phyloP scores from a whole-genome alignment of 2,888 invertebrate species.

The Drosophila mettleri region DNA sequence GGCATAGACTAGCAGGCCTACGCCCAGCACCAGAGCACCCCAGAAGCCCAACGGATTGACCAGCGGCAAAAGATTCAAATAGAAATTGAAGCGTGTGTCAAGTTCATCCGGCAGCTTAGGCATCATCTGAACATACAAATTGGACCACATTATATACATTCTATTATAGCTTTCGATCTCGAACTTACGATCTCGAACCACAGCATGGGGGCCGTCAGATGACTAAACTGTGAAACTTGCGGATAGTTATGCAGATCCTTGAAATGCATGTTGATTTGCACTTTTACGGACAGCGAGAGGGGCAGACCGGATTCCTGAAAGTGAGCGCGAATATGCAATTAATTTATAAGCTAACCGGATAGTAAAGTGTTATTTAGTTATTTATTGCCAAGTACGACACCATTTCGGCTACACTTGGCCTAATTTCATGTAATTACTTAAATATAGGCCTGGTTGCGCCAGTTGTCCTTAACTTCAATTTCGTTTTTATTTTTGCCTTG shows the following conservation, averaged over 20 bases:
- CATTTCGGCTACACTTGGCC: constrained; percentile 63
- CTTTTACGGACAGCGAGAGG: constrained; percentile 90
- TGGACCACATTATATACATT: background rate
- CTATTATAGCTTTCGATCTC: constrained; percentile 20
- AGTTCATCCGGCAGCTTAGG: constrained; percentile 88
- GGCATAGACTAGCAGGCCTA: constrained; percentile 78
- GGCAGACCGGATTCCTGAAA: constrained; percentile 90
- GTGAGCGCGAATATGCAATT: constrained; percentile 41
- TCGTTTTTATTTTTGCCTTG: constrained; percentile 21
- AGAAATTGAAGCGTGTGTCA: constrained; percentile 89
- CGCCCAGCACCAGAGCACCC: constrained; percentile 77
- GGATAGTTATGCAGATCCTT: constrained; percentile 89
- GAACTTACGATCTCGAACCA: constrained; percentile 97
- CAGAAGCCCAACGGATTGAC: constrained; percentile 86
- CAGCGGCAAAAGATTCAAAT: constrained; percentile 90
- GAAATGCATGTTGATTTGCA: constrained; percentile 95
- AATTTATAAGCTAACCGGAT: constrained; percentile 36
- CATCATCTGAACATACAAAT: constrained; percentile 87
- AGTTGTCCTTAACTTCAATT: constrained; percentile 40
- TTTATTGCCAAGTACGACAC: constrained; percentile 41
- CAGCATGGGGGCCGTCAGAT: constrained; percentile 91
- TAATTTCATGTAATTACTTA: constrained; percentile 60
- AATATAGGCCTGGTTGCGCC: constrained; percentile 47
- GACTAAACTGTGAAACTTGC: constrained; percentile 88
- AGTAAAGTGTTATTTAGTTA: constrained; percentile 20